These are phyloP conservation scores for Cochlearius cochlearius DNA, from an alignment of 2,113 vertebrate species.

Conservation along the genomic window DNA sequence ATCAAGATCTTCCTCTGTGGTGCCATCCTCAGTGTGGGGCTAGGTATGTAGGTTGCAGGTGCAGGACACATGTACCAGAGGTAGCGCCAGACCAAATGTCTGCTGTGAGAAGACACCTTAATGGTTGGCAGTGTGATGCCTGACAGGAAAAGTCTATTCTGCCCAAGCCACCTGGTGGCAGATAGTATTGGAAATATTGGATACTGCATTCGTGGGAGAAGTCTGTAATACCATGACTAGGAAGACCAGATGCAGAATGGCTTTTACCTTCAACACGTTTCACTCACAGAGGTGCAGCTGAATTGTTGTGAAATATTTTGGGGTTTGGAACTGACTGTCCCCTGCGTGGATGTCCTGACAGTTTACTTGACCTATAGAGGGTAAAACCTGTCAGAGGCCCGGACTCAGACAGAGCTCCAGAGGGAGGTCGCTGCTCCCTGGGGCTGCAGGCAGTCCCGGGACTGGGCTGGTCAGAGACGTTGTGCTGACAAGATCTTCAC, in stretches of 20 bases:
- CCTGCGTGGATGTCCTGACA: neutral
- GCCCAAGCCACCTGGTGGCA: neutral
- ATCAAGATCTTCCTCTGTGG: neutral
- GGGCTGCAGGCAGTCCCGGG: neutral
- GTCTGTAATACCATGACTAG: neutral
- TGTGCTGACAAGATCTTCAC: neutral
- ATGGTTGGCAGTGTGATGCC: neutral
- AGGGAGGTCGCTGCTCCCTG: neutral
- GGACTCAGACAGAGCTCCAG: neutral
- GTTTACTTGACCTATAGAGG: neutral
- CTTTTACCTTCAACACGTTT: neutral
- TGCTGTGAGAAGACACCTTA: neutral
- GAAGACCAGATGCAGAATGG: neutral
- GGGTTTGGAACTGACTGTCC: neutral
- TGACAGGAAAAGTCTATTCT: neutral
- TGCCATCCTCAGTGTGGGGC: fast-evolving
- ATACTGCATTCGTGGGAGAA: neutral
- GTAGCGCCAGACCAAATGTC: neutral
- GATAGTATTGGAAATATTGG: neutral
- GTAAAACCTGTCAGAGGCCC: neutral
- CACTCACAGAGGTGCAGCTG: neutral
- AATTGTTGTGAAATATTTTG: neutral
- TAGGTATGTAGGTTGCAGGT: neutral
- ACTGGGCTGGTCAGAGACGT: fast-evolving
- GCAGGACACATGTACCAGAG: neutral